Evolutionary conservation across 2,113 vertebrate species (phyloP).

Genomic region (Grus americana): DNA sequence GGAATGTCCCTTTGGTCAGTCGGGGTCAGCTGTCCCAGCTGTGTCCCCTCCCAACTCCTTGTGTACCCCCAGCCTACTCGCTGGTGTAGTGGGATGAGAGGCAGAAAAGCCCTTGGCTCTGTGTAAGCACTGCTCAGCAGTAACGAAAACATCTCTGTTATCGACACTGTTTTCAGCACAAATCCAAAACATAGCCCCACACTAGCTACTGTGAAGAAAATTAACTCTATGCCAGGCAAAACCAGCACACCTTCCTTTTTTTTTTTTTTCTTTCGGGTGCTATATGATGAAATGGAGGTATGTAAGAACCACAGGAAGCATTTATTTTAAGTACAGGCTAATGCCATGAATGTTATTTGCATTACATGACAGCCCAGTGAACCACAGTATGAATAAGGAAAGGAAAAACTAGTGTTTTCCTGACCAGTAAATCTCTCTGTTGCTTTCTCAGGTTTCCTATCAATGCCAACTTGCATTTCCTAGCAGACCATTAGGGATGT

Average conservation of each 20-base stretch:
- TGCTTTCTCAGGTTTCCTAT: constrained; percentile 48
- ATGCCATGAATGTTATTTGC: constrained; percentile 54
- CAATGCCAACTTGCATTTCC: constrained; percentile 1
- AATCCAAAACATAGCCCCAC: too few relatives aligned
- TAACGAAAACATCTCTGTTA: too few relatives aligned
- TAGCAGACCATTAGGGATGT: background rate
- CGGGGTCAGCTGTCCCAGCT: too few relatives aligned
- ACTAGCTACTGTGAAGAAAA: too few relatives aligned
- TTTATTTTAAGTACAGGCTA: constrained; percentile 58
- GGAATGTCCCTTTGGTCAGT: too few relatives aligned
- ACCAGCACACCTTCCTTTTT: background rate
- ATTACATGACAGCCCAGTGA: constrained; percentile 45
- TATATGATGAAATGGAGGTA: constrained; percentile 50
- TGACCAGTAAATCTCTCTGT: constrained; percentile 3
- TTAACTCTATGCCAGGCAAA: too few relatives aligned
- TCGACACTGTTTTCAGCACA: too few relatives aligned
- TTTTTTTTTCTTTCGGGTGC: constrained; percentile 1
- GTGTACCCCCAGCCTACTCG: too few relatives aligned
- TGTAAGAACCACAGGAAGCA: constrained; percentile 54
- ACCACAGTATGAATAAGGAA: constrained; percentile 47
- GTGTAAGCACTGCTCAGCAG: too few relatives aligned
- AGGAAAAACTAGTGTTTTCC: constrained; percentile 31
- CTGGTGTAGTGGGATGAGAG: too few relatives aligned
- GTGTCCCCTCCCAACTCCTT: too few relatives aligned
- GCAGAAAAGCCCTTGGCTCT: too few relatives aligned